Percentiles rank a stretch among this genome's conserved stretches.
phyloP scores from a whole-genome alignment of 2,888 invertebrate genomes.

The Trachelus stipa region DNA sequence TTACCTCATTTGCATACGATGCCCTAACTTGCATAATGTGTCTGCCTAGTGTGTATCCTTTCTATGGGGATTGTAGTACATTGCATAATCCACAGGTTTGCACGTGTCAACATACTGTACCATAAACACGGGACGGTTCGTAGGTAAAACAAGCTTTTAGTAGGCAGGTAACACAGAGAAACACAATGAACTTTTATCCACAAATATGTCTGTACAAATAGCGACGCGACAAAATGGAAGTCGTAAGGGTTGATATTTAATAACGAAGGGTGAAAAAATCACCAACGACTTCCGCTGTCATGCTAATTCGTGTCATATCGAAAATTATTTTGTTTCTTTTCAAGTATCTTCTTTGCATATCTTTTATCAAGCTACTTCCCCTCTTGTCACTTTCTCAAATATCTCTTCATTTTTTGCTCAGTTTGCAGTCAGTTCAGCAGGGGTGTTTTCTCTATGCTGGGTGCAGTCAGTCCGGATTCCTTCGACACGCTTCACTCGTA shows the following conservation, averaged over 20 bases:
- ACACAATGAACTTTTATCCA: not conserved
- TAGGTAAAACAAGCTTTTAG: not conserved
- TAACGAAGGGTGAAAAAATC: not conserved
- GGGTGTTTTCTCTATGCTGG: conserved; percentile 90
- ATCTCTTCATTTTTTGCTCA: conserved; percentile 59
- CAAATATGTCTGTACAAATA: not conserved
- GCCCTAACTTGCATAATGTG: not conserved
- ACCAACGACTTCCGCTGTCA: not conserved
- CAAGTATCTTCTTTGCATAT: no score
- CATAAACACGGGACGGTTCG: not conserved
- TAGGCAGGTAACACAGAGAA: not conserved
- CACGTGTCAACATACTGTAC: not conserved
- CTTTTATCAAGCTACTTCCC: not conserved
- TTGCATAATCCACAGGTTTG: not conserved
- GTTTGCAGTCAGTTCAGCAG: conserved; percentile 92
- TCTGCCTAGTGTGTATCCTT: not conserved
- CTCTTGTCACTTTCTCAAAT: not conserved
- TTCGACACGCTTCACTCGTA: conserved; percentile 94
- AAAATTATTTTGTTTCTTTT: not conserved
- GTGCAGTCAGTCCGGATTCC: conserved; percentile 92
- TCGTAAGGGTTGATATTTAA: not conserved
- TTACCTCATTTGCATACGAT: not conserved
- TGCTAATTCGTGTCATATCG: not conserved
- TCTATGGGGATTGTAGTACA: not conserved
- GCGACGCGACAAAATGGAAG: not conserved